Evolutionary conservation across 35 echinoderm and acorn worm species (phyloP).

Genomic region (Heliocidaris erythrogramma): DNA sequence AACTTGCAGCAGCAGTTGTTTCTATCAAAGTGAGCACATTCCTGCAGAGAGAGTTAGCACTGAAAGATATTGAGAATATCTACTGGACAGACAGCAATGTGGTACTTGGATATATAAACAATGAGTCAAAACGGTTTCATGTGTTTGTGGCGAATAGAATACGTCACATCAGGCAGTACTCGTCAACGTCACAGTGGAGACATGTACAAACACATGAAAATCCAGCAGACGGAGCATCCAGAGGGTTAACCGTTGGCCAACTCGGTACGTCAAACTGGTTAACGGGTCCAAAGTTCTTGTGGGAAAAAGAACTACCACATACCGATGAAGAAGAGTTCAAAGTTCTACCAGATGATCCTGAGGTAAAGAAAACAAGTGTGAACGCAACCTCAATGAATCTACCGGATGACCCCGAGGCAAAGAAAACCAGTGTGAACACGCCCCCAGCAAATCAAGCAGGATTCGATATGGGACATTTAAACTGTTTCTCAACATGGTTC

Average conservation of each 20-base stretch:
- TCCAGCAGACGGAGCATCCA: constrained; percentile 41
- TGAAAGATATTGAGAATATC: neutral
- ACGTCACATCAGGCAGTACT: constrained; percentile 47
- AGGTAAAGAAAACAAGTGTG: constrained; percentile 53
- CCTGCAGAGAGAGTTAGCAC: constrained; percentile 33
- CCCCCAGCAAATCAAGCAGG: neutral
- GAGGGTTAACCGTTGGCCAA: constrained; percentile 25
- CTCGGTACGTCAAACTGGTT: constrained; percentile 46
- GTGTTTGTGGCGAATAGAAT: constrained; percentile 75
- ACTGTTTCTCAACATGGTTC: constrained; percentile 48
- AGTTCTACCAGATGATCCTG: constrained; percentile 54
- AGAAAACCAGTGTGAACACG: no score
- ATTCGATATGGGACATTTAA: constrained; percentile 30
- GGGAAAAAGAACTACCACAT: neutral
- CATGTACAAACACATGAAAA: constrained; percentile 48
- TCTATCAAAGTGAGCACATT: constrained; percentile 38
- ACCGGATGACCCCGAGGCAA: no score
- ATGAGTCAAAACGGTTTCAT: constrained; percentile 57
- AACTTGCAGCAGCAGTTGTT: constrained; percentile 54
- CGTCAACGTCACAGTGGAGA: constrained; percentile 63
- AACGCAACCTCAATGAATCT: no score
- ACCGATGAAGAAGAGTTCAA: neutral
- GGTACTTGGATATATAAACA: constrained; percentile 72
- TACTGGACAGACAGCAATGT: constrained; percentile 79
- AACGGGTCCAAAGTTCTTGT: constrained; percentile 36